These are phyloP conservation scores for Cranoglanis bouderius DNA, from an alignment of 2,113 vertebrate species.

Conservation along the genomic window DNA sequence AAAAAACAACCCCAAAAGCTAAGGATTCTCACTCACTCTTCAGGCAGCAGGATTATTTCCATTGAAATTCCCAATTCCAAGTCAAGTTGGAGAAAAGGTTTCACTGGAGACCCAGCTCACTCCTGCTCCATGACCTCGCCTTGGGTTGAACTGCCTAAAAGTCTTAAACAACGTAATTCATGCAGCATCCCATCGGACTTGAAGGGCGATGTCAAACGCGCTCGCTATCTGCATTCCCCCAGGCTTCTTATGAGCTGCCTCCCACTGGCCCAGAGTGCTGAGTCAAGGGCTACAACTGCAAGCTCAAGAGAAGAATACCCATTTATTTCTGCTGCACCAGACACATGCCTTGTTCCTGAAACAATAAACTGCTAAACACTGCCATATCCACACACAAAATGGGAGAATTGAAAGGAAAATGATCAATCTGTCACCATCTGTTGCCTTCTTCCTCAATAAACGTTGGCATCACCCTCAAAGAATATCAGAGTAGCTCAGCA, in stretches of 20 bases:
- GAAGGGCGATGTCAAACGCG: slow-evolving; percentile 60
- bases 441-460: slow-evolving; percentile 3
- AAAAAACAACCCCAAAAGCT: not conserved
- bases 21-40: slow-evolving; percentile 26
- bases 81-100: slow-evolving; percentile 13
- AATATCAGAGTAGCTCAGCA: not conserved
- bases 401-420: not conserved
- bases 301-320: not conserved
- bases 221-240: slow-evolving; percentile 52
- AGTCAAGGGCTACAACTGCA: slow-evolving; percentile 6
- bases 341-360: not conserved
- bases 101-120: slow-evolving; percentile 48
- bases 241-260: slow-evolving; percentile 17
- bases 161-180: slow-evolving; percentile 62
- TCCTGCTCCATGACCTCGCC: slow-evolving; percentile 59
- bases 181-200: slow-evolving; percentile 55
- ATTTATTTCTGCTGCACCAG: not conserved
- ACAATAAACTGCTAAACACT: not conserved
- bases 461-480: not conserved
- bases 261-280: not conserved
- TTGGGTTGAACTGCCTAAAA: slow-evolving; percentile 51
- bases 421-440: slow-evolving; percentile 31
- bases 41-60: slow-evolving; percentile 28
- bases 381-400: not conserved
- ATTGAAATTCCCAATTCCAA: slow-evolving; percentile 47